A percentile compares a stretch with the other conserved stretches of the same genome.
phyloP scores from a whole-genome alignment of 1,140 invertebrate species.

The Aporrectodea caliginosa region DNA sequence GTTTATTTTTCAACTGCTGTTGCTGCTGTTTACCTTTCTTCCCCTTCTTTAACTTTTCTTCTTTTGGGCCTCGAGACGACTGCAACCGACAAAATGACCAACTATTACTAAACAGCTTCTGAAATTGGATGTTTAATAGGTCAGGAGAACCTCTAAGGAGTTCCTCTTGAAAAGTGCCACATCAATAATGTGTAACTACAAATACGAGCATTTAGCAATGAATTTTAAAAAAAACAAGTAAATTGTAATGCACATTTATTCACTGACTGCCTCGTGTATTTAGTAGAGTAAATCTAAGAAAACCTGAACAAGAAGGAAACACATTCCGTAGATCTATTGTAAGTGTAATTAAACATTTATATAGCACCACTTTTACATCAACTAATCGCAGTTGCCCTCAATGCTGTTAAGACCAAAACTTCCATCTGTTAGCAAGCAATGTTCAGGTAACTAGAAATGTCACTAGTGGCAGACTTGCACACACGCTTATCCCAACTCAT shows the following conservation, averaged over 20 bases:
- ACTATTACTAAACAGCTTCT: neutral
- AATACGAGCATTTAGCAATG: neutral
- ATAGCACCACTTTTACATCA: too few species aligned
- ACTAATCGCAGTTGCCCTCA: too few species aligned
- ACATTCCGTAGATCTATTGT: too few species aligned
- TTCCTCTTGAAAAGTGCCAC: neutral
- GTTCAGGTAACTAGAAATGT: too few species aligned
- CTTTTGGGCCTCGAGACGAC: constrained; percentile 35
- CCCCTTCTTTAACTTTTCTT: constrained; percentile 46
- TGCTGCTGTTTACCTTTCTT: constrained; percentile 42
- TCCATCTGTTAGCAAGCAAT: too few species aligned
- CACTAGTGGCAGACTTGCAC: too few species aligned
- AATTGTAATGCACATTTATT: neutral
- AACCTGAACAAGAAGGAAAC: too few species aligned
- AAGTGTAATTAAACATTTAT: too few species aligned
- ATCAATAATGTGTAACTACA: neutral
- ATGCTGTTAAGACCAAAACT: too few species aligned
- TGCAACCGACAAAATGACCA: constrained; percentile 17
- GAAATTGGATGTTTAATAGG: neutral
- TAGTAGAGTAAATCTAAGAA: too few species aligned
- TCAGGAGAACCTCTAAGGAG: neutral
- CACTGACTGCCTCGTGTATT: neutral
- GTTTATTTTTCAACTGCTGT: constrained; percentile 13
- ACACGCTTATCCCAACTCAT: too few species aligned
- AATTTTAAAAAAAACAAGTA: neutral